A percentile compares a stretch with the other conserved stretches of the same genome.
Conservation (phyloP, 1,140 invertebrate genomes). For the Solenopsis fugax region DNA sequence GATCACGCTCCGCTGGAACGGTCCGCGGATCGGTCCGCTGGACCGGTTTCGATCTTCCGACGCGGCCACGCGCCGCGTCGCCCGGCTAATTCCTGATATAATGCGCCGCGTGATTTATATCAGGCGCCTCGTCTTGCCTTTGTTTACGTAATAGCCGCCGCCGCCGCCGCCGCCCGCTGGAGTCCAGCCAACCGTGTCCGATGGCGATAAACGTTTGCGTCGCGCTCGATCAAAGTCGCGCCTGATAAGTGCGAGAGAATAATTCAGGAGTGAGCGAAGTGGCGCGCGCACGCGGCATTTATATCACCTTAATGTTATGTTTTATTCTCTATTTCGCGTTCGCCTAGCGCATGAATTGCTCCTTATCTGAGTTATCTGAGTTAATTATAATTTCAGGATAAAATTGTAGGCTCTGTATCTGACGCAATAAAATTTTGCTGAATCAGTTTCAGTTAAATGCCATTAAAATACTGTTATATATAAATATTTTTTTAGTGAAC, state of each 20-base stretch:
- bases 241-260: slow-evolving; percentile 68
- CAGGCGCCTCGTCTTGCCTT: slow-evolving; percentile 58
- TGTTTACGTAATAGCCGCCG: slow-evolving; percentile 73
- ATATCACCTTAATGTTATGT: slow-evolving; percentile 18
- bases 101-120: slow-evolving; percentile 72
- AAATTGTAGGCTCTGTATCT: not conserved
- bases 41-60: slow-evolving; percentile 42
- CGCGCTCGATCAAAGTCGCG: slow-evolving; percentile 71
- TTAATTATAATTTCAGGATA: slow-evolving; percentile 25
- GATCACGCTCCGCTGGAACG: slow-evolving; percentile 80
- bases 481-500: not conserved
- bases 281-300: slow-evolving; percentile 35
- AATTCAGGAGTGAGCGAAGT: slow-evolving; percentile 59
- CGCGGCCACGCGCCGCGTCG: slow-evolving; percentile 68
- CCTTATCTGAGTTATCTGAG: not conserved
- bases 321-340: slow-evolving; percentile 5
- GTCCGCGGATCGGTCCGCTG: slow-evolving; percentile 75
- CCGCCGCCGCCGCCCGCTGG: slow-evolving; percentile 63
- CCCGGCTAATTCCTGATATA: slow-evolving; percentile 74
- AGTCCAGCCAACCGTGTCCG: slow-evolving; percentile 71
- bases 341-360: not conserved
- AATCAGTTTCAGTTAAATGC: not conserved
- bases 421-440: not conserved
- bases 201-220: slow-evolving; percentile 70
- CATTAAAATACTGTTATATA: not conserved